Percentiles rank a stretch among this genome's conserved stretches.
Conservation (phyloP, 2,113 vertebrate genomes). For the Oreochromis spilurus region DNA sequence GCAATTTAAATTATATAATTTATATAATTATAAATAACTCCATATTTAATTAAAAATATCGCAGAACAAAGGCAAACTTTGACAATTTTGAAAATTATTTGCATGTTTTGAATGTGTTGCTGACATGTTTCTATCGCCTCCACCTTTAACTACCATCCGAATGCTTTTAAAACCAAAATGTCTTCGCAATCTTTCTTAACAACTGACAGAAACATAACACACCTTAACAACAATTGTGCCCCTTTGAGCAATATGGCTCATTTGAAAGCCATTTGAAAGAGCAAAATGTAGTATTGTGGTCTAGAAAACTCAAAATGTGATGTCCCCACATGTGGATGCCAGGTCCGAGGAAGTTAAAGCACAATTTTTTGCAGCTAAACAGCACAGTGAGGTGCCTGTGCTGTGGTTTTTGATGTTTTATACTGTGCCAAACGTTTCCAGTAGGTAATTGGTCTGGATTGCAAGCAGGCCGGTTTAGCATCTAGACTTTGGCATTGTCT, state of each 20-base stretch:
- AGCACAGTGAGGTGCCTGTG: neutral
- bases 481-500: neutral
- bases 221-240: neutral
- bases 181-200: rapidly evolving
- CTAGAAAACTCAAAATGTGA: neutral
- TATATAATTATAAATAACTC: neutral
- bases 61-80: neutral
- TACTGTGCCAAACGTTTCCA: neutral
- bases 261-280: neutral
- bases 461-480: neutral
- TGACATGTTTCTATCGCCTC: neutral
- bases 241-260: neutral
- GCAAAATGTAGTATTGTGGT: neutral
- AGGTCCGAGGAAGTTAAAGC: neutral
- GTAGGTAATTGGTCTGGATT: neutral
- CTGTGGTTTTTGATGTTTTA: neutral
- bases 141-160: neutral
- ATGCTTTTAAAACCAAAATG: neutral
- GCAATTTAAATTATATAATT: neutral
- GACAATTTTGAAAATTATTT: neutral
- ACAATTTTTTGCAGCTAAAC: neutral
- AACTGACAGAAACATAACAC: neutral
- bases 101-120: neutral
- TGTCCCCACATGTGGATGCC: neutral
- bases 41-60: rapidly evolving